Conservation (phyloP, 2,888 invertebrate genomes). For the Eilema sororculum region DNA sequence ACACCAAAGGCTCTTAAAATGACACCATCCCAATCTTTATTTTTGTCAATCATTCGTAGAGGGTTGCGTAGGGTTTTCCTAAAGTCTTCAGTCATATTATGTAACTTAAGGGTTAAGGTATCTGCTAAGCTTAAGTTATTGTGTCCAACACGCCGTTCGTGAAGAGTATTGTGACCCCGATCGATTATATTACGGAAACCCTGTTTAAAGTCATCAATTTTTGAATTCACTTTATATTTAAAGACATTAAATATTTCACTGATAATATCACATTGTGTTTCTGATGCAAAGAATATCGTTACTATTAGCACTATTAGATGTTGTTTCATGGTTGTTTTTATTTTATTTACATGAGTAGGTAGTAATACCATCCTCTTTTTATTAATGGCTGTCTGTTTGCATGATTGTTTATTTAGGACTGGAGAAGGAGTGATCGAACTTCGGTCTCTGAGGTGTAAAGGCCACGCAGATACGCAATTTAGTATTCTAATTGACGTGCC, state of each 20-base stretch:
- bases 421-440: too few relatives aligned
- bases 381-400: too few relatives aligned
- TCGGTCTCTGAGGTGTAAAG: too few relatives aligned
- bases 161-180: not conserved
- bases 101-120: not conserved
- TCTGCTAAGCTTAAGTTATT: not conserved
- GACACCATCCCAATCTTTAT: not conserved
- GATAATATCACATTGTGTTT: not conserved
- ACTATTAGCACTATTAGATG: not conserved
- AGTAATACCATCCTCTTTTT: too few relatives aligned
- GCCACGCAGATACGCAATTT: not conserved
- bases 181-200: not conserved
- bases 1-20: not conserved
- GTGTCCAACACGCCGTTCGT: not conserved
- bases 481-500: not conserved
- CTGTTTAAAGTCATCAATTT: conserved; percentile 1
- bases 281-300: not conserved
- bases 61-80: not conserved
- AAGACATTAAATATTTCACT: not conserved
- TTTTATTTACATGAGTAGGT: too few relatives aligned
- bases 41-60: conserved; percentile 5
- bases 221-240: not conserved
- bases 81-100: not conserved
- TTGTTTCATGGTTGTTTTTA: not conserved
- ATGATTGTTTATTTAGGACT: too few relatives aligned